A percentile compares a stretch with the other conserved stretches of the same genome.
phyloP scores from a whole-genome alignment of 2,888 invertebrate genomes.

The Deroplatys truncata region DNA sequence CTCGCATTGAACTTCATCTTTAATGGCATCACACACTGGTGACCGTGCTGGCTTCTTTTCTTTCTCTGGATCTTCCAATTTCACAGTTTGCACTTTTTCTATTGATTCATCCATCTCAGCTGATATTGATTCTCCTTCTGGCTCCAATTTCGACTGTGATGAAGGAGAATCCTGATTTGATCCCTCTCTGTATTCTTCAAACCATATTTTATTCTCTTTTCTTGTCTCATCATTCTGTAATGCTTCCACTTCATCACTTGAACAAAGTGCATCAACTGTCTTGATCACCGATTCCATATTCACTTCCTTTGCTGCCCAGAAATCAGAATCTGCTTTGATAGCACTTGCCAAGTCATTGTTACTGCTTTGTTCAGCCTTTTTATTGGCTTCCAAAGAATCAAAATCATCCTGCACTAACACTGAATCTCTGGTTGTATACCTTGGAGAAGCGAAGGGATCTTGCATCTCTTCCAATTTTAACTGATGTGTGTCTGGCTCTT shows the following conservation, averaged over 20 bases:
- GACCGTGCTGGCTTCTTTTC: conserved; percentile 34
- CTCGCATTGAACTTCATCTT: not conserved
- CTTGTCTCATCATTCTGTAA: not conserved
- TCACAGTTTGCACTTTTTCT: conserved; percentile 37
- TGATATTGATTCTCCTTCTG: not conserved
- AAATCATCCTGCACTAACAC: not conserved
- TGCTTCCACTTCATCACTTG: conserved; percentile 42
- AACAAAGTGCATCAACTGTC: conserved; percentile 66
- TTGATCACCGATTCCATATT: conserved; percentile 80
- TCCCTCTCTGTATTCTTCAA: not conserved
- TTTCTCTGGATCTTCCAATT: conserved; percentile 41
- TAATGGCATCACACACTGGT: not conserved
- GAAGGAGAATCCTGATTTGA: not conserved
- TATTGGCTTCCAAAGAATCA: not conserved
- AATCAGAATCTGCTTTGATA: conserved; percentile 55
- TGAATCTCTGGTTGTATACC: not conserved
- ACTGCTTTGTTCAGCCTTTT: not conserved
- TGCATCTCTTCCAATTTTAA: not conserved
- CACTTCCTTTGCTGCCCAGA: conserved; percentile 74
- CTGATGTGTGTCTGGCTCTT: conserved; percentile 38
- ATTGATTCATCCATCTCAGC: not conserved
- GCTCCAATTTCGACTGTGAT: not conserved
- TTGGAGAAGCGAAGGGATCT: conserved; percentile 21
- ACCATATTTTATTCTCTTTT: not conserved
- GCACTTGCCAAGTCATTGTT: conserved; percentile 10